phyloP scores from a whole-genome alignment of 2,888 invertebrate genomes.

The Orthosia gracilis region DNA sequence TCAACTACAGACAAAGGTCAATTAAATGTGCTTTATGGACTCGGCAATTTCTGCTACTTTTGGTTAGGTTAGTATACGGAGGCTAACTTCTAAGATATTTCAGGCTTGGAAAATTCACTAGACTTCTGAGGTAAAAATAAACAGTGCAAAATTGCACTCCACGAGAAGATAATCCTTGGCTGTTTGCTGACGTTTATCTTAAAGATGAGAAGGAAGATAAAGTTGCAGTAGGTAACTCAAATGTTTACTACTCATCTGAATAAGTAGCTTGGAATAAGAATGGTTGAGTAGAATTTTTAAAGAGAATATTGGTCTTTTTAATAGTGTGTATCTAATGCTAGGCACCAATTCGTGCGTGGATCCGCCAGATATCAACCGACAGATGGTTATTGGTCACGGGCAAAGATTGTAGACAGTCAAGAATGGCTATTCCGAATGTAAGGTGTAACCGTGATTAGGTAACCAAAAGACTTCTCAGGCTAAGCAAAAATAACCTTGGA shows the following conservation, averaged over 20 bases:
- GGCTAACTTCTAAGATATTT: neutral
- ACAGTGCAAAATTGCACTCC: constrained; percentile 16
- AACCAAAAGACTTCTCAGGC: no score
- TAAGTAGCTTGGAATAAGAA: neutral
- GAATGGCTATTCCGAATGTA: no score
- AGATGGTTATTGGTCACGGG: no score
- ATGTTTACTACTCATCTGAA: constrained; percentile 3
- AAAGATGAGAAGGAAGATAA: constrained; percentile 29
- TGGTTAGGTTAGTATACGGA: neutral
- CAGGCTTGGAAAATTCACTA: neutral
- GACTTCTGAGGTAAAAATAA: neutral
- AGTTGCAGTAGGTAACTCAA: constrained; percentile 18
- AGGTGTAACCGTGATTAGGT: no score
- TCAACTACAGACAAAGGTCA: neutral
- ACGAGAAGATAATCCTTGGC: constrained; percentile 40
- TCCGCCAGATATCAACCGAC: no score
- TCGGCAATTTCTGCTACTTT: neutral
- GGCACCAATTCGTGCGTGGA: no score
- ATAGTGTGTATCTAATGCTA: neutral
- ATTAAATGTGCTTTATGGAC: neutral
- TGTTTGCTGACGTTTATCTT: constrained; percentile 44
- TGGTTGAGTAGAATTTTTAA: neutral
- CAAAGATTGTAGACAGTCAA: no score
- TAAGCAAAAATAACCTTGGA: no score
- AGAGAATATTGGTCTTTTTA: neutral